A percentile compares a stretch with the other conserved stretches of the same genome.
phyloP scores from a whole-genome alignment of 1,140 invertebrate species.

The Fopius arisanus region DNA sequence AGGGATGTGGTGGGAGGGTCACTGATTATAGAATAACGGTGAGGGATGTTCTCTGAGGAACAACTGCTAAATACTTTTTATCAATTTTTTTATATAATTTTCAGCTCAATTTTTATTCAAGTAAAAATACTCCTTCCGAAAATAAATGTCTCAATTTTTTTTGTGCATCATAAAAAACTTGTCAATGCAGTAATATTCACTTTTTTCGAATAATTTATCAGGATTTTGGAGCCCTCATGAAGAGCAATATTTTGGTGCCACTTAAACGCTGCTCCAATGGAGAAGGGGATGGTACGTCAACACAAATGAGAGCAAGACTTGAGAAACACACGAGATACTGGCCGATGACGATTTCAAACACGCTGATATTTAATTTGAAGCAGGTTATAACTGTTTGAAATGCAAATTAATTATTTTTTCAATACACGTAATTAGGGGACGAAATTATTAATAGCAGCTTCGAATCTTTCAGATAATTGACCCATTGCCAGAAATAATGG shows the following conservation, averaged over 20 bases:
- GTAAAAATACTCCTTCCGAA: too few relatives aligned
- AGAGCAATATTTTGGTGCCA: constrained; percentile 82
- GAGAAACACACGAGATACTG: constrained; percentile 87
- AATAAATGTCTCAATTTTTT: too few relatives aligned
- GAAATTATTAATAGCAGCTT: constrained; percentile 9
- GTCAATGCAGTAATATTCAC: not conserved
- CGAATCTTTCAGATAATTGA: constrained; percentile 74
- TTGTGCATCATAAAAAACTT: too few relatives aligned
- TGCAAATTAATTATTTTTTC: too few relatives aligned
- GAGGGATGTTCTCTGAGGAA: constrained; percentile 38
- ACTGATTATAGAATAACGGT: constrained; percentile 86
- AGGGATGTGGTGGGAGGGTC: constrained; percentile 90
- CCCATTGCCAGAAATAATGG: constrained; percentile 79
- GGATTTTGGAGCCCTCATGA: constrained; percentile 91
- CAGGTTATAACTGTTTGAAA: constrained; percentile 67
- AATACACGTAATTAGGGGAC: too few relatives aligned
- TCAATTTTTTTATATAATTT: too few relatives aligned
- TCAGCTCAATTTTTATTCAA: too few relatives aligned
- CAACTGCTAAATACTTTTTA: too few relatives aligned
- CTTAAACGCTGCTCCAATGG: constrained; percentile 62
- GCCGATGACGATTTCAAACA: constrained; percentile 91
- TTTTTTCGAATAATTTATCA: constrained; percentile 47
- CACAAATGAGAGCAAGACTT: constrained; percentile 74
- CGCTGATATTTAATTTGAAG: constrained; percentile 88
- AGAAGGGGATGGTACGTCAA: constrained; percentile 62